These are phyloP conservation scores for Teleiodes luculella DNA, from an alignment of 2,888 invertebrate species.

Conservation along the genomic window DNA sequence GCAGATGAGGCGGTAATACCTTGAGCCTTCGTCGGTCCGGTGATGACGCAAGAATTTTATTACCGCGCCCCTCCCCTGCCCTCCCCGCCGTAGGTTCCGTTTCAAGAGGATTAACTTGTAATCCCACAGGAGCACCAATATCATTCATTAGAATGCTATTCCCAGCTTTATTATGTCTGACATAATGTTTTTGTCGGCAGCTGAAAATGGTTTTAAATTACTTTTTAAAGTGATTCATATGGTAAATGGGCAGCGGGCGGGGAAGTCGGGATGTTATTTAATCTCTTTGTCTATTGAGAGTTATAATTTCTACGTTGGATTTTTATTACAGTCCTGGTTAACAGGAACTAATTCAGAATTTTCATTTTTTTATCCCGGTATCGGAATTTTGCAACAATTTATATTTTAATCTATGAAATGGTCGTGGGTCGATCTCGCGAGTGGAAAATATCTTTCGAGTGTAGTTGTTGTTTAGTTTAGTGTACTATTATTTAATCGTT, in stretches of 20 bases:
- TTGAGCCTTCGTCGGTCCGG: conserved; percentile 46
- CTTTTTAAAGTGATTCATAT: conserved; percentile 46
- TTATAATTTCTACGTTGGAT: background rate
- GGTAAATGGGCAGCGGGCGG: conserved; percentile 1
- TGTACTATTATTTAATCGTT: too few species aligned
- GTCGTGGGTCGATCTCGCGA: too few species aligned
- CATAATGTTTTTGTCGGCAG: conserved; percentile 42
- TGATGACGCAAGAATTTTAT: conserved; percentile 71
- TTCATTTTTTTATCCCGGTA: too few species aligned
- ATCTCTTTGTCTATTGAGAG: background rate
- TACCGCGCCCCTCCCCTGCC: conserved; percentile 39
- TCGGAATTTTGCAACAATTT: too few species aligned
- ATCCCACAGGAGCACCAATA: conserved; percentile 71
- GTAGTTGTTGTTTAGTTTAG: too few species aligned
- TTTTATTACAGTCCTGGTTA: too few species aligned
- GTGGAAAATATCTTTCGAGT: too few species aligned
- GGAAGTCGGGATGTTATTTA: background rate
- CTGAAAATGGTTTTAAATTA: conserved; percentile 57
- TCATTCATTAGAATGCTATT: conserved; percentile 67
- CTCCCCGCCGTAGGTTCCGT: conserved; percentile 43
- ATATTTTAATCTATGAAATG: too few species aligned
- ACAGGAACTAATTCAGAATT: background rate
- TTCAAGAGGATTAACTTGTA: conserved; percentile 75
- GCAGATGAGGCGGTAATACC: conserved; percentile 54
- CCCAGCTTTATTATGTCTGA: conserved; percentile 62